phyloP scores from a whole-genome alignment of 2,888 invertebrate species.

The Bruchidius siliquastri region DNA sequence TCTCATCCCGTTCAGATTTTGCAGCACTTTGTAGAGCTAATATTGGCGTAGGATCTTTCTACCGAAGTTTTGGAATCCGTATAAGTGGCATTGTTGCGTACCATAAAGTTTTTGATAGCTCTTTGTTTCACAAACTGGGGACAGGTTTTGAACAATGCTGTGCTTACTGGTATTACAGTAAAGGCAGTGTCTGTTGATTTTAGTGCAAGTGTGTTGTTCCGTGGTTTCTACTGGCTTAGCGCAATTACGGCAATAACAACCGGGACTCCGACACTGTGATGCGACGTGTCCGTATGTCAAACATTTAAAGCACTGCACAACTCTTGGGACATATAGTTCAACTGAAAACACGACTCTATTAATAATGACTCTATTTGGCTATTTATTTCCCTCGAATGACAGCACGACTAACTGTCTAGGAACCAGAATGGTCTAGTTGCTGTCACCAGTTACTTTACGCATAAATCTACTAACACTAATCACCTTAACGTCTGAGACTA shows the following conservation, averaged over 20 bases:
- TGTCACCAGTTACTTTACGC: not conserved
- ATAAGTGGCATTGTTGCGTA: too few species aligned
- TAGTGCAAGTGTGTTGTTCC: too few species aligned
- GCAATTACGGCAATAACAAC: not conserved
- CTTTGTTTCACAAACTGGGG: too few species aligned
- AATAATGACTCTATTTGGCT: not conserved
- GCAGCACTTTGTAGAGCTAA: too few species aligned
- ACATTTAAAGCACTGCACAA: constrained; percentile 4
- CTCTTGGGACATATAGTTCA: not conserved
- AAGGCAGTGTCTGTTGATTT: too few species aligned
- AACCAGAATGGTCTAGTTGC: not conserved
- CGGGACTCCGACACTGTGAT: not conserved
- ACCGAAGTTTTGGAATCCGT: too few species aligned
- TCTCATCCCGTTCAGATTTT: too few species aligned
- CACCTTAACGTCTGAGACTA: not conserved
- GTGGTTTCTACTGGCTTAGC: too few species aligned
- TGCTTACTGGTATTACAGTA: too few species aligned
- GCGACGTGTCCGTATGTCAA: constrained; percentile 1
- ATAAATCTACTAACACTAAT: constrained; percentile 1
- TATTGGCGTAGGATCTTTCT: too few species aligned
- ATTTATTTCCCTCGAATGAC: constrained; percentile 1
- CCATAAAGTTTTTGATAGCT: too few species aligned
- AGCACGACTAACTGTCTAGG: constrained; percentile 1
- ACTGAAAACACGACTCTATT: constrained; percentile 2
- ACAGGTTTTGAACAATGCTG: too few species aligned